Percentiles rank a stretch among this genome's conserved stretches.
These are phyloP conservation scores for Hemithea aestivaria DNA, from an alignment of 2,888 invertebrate species.

Conservation along the genomic window DNA sequence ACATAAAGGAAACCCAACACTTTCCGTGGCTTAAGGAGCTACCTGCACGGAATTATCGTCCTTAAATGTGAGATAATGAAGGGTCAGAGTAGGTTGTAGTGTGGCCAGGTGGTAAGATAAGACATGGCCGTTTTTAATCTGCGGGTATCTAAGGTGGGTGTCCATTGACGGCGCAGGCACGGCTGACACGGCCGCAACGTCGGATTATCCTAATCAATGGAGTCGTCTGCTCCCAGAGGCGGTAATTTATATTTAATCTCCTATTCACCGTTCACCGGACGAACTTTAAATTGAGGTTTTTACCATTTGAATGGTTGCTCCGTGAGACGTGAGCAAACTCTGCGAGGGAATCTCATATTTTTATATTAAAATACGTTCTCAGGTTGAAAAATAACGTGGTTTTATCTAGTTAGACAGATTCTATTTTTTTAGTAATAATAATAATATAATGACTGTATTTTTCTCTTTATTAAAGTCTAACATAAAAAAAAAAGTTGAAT, in stretches of 20 bases:
- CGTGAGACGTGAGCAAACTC: slow-evolving; percentile 14
- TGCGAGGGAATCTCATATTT: background rate
- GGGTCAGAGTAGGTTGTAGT: slow-evolving; percentile 1
- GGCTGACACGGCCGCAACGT: too few relatives aligned
- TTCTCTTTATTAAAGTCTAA: too few relatives aligned
- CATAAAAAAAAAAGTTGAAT: too few relatives aligned
- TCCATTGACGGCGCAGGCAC: slow-evolving; percentile 17
- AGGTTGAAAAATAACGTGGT: too few relatives aligned
- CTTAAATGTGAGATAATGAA: background rate
- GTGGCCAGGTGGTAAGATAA: slow-evolving; percentile 8
- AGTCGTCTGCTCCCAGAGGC: slow-evolving; percentile 14
- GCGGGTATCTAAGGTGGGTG: slow-evolving; percentile 13
- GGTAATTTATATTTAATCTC: slow-evolving; percentile 32
- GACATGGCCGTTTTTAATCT: slow-evolving; percentile 16
- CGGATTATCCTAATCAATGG: slow-evolving; percentile 18
- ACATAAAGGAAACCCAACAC: slow-evolving; percentile 20
- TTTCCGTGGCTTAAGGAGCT: slow-evolving; percentile 8
- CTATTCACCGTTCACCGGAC: slow-evolving; percentile 28
- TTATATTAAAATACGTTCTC: too few relatives aligned
- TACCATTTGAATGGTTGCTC: slow-evolving; percentile 25
- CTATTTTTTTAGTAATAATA: too few relatives aligned
- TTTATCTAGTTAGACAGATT: too few relatives aligned
- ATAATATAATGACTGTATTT: too few relatives aligned
- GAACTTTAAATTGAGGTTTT: slow-evolving; percentile 32
- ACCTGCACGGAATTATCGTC: slow-evolving; percentile 6